A percentile compares a stretch with the other conserved stretches of the same genome.
Evolutionary conservation across 2,113 vertebrate genomes (phyloP).

Genomic region (Vidua chalybeata): DNA sequence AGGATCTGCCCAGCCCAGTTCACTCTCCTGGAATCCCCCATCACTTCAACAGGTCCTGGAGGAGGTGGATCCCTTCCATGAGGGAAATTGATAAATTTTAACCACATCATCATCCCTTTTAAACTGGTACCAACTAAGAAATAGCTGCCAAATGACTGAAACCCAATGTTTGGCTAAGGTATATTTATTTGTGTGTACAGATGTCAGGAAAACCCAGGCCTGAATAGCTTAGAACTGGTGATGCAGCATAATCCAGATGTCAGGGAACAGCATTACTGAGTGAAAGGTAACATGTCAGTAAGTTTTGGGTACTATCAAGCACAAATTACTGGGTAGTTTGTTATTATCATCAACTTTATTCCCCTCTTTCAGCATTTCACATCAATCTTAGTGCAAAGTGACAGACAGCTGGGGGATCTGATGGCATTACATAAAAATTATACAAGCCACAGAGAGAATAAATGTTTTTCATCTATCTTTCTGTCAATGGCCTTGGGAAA

Average conservation of each 20-base stretch:
- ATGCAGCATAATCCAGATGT: neutral
- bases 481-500: neutral
- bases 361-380: neutral
- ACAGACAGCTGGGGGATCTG: neutral
- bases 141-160: neutral
- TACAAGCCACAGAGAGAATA: neutral
- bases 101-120: neutral
- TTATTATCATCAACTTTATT: neutral
- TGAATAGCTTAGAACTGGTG: neutral
- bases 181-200: neutral
- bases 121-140: neutral
- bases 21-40: neutral
- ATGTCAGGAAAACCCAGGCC: neutral
- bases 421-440: neutral
- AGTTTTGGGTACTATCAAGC: neutral
- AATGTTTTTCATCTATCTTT: neutral
- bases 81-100: neutral
- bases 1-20: accelerated
- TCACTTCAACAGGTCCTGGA: neutral
- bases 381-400: neutral
- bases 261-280: neutral
- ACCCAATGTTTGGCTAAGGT: neutral
- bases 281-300: neutral
- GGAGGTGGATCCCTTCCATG: neutral
- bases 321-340: neutral